phyloP scores from a whole-genome alignment of 2,888 invertebrate genomes.

The Dryococelus australis region DNA sequence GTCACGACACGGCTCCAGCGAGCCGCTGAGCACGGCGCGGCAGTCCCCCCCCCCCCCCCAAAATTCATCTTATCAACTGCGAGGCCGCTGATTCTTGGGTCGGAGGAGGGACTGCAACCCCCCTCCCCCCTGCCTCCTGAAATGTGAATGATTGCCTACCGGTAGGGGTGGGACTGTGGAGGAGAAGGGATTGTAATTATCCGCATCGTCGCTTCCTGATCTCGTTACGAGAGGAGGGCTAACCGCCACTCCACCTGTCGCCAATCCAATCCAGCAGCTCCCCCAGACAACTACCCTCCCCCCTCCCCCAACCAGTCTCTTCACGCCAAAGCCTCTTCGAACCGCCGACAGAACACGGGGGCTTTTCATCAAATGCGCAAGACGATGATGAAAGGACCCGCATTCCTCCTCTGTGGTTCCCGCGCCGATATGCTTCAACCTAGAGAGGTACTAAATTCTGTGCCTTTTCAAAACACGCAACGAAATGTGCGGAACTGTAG shows the following conservation, averaged over 20 bases:
- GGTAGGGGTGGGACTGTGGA: not conserved
- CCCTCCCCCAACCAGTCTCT: not conserved
- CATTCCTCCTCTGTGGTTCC: no score
- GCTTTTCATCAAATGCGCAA: not conserved
- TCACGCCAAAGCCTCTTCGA: not conserved
- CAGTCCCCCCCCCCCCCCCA: no score
- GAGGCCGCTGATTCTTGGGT: no score
- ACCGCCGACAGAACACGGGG: not conserved
- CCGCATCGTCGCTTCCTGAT: slow-evolving; percentile 16
- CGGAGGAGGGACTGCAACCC: no score
- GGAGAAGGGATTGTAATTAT: not conserved
- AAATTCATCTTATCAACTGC: no score
- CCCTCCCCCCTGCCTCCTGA: not conserved
- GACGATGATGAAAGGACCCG: not conserved
- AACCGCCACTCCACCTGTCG: not conserved
- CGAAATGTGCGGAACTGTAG: no score
- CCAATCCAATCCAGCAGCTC: not conserved
- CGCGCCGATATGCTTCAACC: no score
- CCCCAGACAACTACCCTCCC: not conserved
- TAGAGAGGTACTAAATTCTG: no score
- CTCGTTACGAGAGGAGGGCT: not conserved
- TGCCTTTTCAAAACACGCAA: no score
- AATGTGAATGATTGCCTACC: slow-evolving; percentile 12
- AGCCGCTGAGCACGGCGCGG: no score
- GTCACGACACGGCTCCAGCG: no score